These are phyloP conservation scores for Triplophysa tibetana DNA, from an alignment of 2,113 vertebrate species.

Conservation along the genomic window DNA sequence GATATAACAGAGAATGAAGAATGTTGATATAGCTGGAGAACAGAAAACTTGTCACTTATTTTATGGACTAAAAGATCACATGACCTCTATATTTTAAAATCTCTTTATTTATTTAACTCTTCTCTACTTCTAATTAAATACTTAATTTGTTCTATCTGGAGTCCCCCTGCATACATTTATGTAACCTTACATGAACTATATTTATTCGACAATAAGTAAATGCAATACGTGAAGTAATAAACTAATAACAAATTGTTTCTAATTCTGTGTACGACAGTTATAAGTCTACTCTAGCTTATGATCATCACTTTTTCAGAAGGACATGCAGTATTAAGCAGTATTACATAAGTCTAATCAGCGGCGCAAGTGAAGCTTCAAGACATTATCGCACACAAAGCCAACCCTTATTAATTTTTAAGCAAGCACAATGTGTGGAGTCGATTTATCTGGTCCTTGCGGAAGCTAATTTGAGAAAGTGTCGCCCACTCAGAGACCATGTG, in stretches of 20 bases:
- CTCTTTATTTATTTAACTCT: not conserved
- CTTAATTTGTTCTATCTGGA: not conserved
- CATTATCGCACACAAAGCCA: slow-evolving; percentile 61
- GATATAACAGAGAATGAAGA: not conserved
- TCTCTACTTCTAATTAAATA: not conserved
- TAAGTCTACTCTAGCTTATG: slow-evolving; percentile 56
- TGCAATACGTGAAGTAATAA: not conserved
- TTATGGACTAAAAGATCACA: too few relatives aligned
- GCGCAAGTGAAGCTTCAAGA: slow-evolving; percentile 65
- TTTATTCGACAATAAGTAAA: not conserved
- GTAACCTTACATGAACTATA: not conserved
- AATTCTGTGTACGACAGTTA: slow-evolving; percentile 34
- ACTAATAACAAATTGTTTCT: not conserved
- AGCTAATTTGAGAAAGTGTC: slow-evolving; percentile 67
- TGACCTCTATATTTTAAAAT: too few relatives aligned
- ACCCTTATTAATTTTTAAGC: slow-evolving; percentile 76
- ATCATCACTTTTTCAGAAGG: slow-evolving; percentile 67
- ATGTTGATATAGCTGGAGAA: not conserved
- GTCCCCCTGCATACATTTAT: not conserved
- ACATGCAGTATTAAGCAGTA: slow-evolving; percentile 71
- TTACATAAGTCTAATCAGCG: slow-evolving; percentile 72
- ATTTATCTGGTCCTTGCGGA: slow-evolving; percentile 63
- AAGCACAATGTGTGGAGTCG: slow-evolving; percentile 68
- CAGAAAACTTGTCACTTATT: too few relatives aligned
- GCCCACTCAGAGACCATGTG: slow-evolving; percentile 57